Base-by-base conservation (phyloP, 64 coral and sea anemone genomes). In the Montipora sp. region DNA sequence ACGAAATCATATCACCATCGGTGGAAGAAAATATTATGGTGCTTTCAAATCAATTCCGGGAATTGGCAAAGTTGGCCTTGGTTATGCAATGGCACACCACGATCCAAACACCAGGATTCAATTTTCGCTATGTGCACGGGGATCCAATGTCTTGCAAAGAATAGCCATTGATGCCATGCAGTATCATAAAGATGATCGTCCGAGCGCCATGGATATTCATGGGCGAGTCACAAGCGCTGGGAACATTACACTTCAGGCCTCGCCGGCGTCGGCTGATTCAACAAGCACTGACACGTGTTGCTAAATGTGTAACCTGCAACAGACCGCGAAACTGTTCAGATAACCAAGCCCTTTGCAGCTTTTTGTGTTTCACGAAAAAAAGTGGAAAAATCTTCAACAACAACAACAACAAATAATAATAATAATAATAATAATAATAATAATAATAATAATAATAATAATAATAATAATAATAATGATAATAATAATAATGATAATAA, bases 1-100 rank as follows among this genome's bases (percentile, higher is more conserved):
- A 51, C 90, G 94, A 8, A 78, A 92, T 89, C 81, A 68, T n/a
- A 18, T 47, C 15, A 18, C 8, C 2, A 69, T 67, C 51, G 43
- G 43, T 47, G 57, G 90, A 14, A 92, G 74, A 81, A 59, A 80
- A 46, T 83, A 89, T 55, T 95, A 95, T 57, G 94, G 94, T 14
- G 94, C 89, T 6, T 95, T 76, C 44, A 59, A 63, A 12, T 49
- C 18, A 36, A 46, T 60, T 43, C 73, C 0, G 13, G 19, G 18
- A 14, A 8, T 2, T 3, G 91, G 91, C 0, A 96, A 90, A 72
- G 58, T 93, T 66, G 95, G 95, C 44, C 79, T 96, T 80, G 95
- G 95, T 13, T 78, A 16, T 21, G 90, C 87, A 22, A 93, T 96
- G 95, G 87, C 79, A 7, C 0, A 10, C 0, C 15, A 78, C 72